These are phyloP conservation scores for Phataginus tricuspis DNA, from an alignment of 2,797 vertebrate species.

Conservation along the genomic window DNA sequence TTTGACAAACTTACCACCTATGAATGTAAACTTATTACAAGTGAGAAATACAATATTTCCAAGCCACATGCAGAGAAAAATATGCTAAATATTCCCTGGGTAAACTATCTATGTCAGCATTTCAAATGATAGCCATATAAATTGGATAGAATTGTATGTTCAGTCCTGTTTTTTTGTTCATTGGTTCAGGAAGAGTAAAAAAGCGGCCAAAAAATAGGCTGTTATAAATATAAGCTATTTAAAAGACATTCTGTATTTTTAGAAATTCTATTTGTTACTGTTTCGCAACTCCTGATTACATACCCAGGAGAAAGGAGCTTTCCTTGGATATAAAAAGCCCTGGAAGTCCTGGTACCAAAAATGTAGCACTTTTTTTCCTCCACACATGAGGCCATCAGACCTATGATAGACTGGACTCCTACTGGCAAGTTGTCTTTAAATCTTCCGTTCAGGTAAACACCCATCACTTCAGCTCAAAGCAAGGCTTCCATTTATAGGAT, in stretches of 20 bases:
- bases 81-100: not conserved
- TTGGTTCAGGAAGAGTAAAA: not conserved
- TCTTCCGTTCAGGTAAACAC: not conserved
- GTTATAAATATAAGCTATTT: not conserved
- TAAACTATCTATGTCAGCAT: not conserved
- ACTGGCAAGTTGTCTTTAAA: not conserved
- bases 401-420: not conserved
- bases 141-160: not conserved
- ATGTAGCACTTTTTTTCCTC: not conserved
- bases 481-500: not conserved
- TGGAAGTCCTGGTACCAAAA: not conserved
- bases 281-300: not conserved
- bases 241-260: not conserved
- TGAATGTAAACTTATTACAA: not conserved
- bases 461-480: not conserved
- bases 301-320: not conserved
- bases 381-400: not conserved
- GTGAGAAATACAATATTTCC: constrained; percentile 12
- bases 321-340: not conserved
- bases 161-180: constrained; percentile 42
- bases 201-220: not conserved
- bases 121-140: not conserved
- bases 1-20: not conserved
- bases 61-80: constrained; percentile 1
- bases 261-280: not conserved